Conservation (phyloP, 2,888 invertebrate genomes). For the Pegoplata infirma region DNA sequence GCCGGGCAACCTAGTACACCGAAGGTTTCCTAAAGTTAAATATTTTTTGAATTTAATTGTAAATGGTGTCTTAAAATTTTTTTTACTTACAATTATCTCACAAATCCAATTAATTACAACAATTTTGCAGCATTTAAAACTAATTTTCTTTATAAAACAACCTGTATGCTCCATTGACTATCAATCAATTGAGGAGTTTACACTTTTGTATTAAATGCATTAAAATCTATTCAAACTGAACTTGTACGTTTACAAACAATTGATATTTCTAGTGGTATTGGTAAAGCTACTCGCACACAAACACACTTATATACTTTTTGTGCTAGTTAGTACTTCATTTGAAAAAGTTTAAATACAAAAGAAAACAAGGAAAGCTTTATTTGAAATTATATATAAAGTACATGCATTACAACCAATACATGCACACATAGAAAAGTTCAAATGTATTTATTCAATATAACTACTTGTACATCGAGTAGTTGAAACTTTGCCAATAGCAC, state of each 20-base stretch:
- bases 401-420: background rate
- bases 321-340: background rate
- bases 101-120: constrained; percentile 1
- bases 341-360: background rate
- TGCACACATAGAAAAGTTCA: background rate
- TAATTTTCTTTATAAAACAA: constrained; percentile 16
- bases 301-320: too few relatives aligned
- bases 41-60: too few relatives aligned
- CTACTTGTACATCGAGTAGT: constrained; percentile 12
- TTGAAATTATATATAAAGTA: too few relatives aligned
- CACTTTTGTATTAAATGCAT: constrained; percentile 18
- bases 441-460: constrained; percentile 41
- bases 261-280: background rate
- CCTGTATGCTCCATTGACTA: constrained; percentile 40
- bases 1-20: too few relatives aligned
- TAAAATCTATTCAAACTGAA: background rate
- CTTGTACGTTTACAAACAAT: background rate
- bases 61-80: too few relatives aligned
- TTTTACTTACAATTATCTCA: too few relatives aligned
- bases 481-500: constrained; percentile 45
- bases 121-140: background rate
- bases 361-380: background rate
- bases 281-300: too few relatives aligned
- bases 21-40: too few relatives aligned
- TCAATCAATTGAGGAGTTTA: constrained; percentile 47